Evolutionary conservation across 92 coral and sea anemone species (phyloP).

Genomic region (Zoanthus sansibaricus): DNA sequence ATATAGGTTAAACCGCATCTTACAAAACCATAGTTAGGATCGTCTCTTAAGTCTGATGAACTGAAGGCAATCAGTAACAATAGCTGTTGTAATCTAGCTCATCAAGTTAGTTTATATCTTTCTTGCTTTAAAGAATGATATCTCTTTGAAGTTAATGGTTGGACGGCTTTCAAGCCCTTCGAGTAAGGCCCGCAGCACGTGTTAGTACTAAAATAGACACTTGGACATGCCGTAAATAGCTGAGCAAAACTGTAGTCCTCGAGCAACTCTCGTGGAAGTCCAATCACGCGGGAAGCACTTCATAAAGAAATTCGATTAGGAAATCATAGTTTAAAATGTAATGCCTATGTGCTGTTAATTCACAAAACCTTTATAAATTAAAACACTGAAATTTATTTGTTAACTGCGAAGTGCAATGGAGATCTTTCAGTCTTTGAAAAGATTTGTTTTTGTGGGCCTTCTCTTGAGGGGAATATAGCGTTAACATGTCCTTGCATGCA

Average conservation of each 20-base stretch:
- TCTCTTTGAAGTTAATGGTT: conserved; percentile 31
- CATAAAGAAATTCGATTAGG: not conserved
- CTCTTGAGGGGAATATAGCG: not conserved
- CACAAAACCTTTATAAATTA: not conserved
- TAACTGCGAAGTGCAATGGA: not conserved
- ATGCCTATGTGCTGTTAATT: not conserved
- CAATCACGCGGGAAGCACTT: not conserved
- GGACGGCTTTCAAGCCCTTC: conserved; percentile 11
- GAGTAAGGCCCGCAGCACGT: conserved; percentile 20
- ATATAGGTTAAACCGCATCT: no score
- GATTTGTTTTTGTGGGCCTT: conserved; percentile 5
- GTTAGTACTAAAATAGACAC: not conserved
- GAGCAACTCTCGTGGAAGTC: not conserved
- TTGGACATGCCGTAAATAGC: conserved; percentile 1
- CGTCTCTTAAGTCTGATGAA: no score
- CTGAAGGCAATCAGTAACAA: no score
- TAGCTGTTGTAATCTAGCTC: no score
- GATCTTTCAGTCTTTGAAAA: not conserved
- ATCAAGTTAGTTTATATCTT: no score
- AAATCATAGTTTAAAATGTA: not conserved
- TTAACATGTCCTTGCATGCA: not conserved
- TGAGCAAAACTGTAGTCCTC: not conserved
- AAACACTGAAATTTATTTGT: not conserved
- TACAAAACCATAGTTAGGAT: not conserved
- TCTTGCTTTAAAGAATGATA: conserved; percentile 1